Percentiles rank a stretch among this genome's conserved stretches.
Evolutionary conservation across 2,888 invertebrate species (phyloP).

Genomic region (Lasius fuliginosus): DNA sequence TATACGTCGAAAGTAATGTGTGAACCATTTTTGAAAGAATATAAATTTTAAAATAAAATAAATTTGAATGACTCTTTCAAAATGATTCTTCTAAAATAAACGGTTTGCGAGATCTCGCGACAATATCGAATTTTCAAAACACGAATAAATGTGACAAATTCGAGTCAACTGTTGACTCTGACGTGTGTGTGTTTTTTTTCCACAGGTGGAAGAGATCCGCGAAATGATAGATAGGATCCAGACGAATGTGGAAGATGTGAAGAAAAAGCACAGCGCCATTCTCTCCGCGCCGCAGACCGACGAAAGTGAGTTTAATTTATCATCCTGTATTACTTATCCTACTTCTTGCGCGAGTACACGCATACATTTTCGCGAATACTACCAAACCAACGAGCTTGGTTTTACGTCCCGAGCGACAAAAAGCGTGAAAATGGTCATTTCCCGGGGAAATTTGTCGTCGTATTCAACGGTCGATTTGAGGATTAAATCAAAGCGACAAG

Average conservation of each 20-base stretch:
- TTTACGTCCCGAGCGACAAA: neutral
- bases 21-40: neutral
- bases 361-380: neutral
- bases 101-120: neutral
- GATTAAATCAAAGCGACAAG: constrained; percentile 35
- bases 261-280: constrained; percentile 99
- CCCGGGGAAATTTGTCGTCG: neutral
- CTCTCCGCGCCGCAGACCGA: constrained; percentile 99
- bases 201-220: constrained; percentile 99
- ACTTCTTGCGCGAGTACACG: neutral
- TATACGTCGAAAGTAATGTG: neutral
- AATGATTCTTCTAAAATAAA: neutral
- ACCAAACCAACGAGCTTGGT: neutral
- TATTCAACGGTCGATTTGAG: neutral
- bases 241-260: constrained; percentile 99
- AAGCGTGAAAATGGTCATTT: constrained; percentile 30
- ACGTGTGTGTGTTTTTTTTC: constrained; percentile 20
- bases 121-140: constrained; percentile 3
- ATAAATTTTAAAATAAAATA: neutral
- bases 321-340: constrained; percentile 45
- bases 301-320: constrained; percentile 93
- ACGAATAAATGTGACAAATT: constrained; percentile 16
- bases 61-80: neutral
- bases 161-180: constrained; percentile 16
- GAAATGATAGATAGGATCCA: constrained; percentile 99